Evolutionary conservation across 2,797 vertebrate genomes (phyloP), one percentile per base, ranked within the genome.

Genomic region (Hybognathus amarus): DNA sequence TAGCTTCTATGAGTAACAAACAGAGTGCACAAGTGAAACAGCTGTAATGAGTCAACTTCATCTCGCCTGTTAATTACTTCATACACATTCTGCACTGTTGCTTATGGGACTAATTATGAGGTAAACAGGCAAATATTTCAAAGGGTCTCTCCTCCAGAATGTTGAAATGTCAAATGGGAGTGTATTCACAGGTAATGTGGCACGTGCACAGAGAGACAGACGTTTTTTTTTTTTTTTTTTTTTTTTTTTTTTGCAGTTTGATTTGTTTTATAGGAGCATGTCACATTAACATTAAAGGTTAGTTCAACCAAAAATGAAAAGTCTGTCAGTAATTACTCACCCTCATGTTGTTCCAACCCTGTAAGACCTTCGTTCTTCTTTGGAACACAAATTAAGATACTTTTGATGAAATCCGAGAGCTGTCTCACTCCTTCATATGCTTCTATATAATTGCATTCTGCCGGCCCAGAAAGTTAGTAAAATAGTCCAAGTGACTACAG

Each of bases 201-300:
- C 77, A 42, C 79, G 50, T 2, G 67, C 77, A 42, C 79, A 63
- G 47, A 82, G 54, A 81, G 68, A 82, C 71, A 88, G 86, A 81
- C 63, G 69, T 69, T 87, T 79, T 90, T 33, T 33, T 33, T 33
- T 2, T 33, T 2, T 33, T 33, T 33, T 33, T 2, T 33, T 33
- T 33, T 33, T 30, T 30, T 30, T 1, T 30, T 33, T 3, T 33
- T 33, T 3, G 4, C 30, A 33, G 30, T 80, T 74, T 67, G 54
- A 80, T 85, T 86, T 70, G 87, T 88, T 88, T 84, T 27, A 74
- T 27, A 74, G 83, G 86, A 77, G 73, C 69, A 81, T 90, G 74
- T 82, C 84, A 76, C 86, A 66, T 75, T 75, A 66, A 75, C 33
- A n/a, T 52, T 75, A 88, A 47, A 45, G 42, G 42, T 4, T 45